Evolutionary conservation across 2,113 vertebrate genomes (phyloP).

Genomic region (Eulemur rufifrons): DNA sequence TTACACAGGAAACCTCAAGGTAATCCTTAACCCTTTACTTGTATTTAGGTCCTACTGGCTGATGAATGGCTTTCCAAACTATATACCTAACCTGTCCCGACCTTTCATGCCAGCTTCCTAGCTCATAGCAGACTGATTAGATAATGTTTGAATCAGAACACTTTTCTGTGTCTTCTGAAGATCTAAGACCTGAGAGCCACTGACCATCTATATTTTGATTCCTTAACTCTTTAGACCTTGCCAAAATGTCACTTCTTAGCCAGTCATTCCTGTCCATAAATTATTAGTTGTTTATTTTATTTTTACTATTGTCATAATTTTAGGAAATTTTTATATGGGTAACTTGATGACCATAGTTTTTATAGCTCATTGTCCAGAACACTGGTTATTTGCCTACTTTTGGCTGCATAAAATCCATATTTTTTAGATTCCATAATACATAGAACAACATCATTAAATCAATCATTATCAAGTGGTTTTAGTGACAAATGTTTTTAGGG

Average conservation of each 20-base stretch:
- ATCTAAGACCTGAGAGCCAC: background rate
- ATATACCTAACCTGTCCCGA: background rate
- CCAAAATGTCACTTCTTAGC: background rate
- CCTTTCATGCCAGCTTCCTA: background rate
- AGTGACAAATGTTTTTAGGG: background rate
- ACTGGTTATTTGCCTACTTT: slow-evolving; percentile 7
- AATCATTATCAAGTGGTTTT: slow-evolving; percentile 22
- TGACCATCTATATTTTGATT: background rate
- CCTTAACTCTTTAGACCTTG: background rate
- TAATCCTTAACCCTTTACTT: slow-evolving; percentile 50
- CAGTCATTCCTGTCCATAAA: background rate
- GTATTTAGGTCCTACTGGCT: background rate
- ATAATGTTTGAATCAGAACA: background rate
- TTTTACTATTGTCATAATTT: slow-evolving; percentile 36
- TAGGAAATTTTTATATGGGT: slow-evolving; percentile 48
- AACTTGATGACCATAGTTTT: slow-evolving; percentile 38
- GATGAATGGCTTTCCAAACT: background rate
- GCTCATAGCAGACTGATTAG: background rate
- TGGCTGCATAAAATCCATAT: background rate
- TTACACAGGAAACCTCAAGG: slow-evolving; percentile 12
- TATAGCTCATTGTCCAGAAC: background rate
- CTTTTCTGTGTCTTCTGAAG: background rate
- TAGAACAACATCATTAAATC: slow-evolving; percentile 11
- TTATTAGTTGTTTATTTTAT: background rate
- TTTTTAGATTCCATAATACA: slow-evolving; percentile 28